phyloP scores from a whole-genome alignment of 1,140 invertebrate species.

The Tenebrio molitor region DNA sequence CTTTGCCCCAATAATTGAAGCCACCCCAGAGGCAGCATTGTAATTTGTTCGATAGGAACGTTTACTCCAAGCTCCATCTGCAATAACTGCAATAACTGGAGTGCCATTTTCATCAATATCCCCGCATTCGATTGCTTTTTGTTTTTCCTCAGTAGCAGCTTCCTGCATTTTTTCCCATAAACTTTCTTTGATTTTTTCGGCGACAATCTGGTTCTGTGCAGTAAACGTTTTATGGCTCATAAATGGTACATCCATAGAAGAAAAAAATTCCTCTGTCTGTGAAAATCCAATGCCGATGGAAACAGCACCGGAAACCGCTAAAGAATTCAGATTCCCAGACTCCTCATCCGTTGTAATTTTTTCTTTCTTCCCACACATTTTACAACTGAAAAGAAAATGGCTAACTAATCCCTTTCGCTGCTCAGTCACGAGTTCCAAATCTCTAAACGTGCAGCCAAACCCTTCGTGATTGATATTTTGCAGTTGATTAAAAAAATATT shows the following conservation, averaged over 20 bases:
- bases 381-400: background rate
- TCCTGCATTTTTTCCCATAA: too few relatives aligned
- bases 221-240: too few relatives aligned
- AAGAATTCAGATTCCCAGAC: background rate
- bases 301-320: too few relatives aligned
- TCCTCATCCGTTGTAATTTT: background rate
- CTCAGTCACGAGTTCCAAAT: background rate
- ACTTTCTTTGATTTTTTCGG: too few relatives aligned
- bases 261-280: too few relatives aligned
- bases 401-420: background rate
- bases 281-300: too few relatives aligned
- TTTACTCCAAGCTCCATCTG: background rate
- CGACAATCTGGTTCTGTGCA: too few relatives aligned
- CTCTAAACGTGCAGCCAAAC: background rate
- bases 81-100: background rate
- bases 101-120: background rate
- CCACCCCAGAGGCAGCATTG: conserved; percentile 4
- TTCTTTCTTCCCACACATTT: background rate
- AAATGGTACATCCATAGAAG: too few relatives aligned
- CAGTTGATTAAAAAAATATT: conserved; percentile 3
- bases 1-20: background rate
- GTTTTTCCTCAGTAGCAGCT: too few relatives aligned
- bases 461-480: background rate
- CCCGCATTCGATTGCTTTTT: too few relatives aligned
- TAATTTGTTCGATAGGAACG: background rate